phyloP scores from a whole-genome alignment of 2,797 vertebrate genomes.

The Hippocampus kuda region DNA sequence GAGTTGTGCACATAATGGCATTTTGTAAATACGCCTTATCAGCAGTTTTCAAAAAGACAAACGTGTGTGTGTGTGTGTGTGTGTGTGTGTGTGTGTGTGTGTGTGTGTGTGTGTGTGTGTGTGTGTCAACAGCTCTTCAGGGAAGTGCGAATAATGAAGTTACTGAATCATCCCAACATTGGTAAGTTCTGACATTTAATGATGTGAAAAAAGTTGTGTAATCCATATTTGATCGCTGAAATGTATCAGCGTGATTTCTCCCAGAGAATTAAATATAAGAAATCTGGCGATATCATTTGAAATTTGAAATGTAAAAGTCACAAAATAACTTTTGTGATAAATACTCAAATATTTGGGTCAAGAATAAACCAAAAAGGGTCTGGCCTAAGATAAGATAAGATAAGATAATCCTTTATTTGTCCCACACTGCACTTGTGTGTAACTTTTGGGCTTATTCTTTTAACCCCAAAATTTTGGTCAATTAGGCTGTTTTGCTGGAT shows the following conservation, averaged over 20 bases:
- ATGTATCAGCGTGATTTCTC: too few relatives aligned
- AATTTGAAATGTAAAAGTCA: too few relatives aligned
- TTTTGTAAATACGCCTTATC: conserved; percentile 13
- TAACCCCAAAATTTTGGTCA: too few relatives aligned
- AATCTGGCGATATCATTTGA: neutral
- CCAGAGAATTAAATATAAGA: neutral
- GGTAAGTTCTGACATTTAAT: conserved; percentile 62
- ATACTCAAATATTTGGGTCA: too few relatives aligned
- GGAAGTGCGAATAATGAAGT: conserved; percentile 97
- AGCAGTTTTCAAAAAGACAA: conserved; percentile 15
- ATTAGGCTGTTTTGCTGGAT: too few relatives aligned
- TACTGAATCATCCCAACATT: conserved; percentile 92
- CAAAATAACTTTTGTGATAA: too few relatives aligned
- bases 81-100: conserved; percentile 54
- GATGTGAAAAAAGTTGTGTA: neutral
- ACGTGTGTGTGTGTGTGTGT: conserved; percentile 47
- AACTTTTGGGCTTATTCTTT: too few relatives aligned
- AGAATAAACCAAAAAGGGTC: too few relatives aligned
- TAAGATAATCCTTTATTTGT: too few relatives aligned
- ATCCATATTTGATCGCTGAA: too few relatives aligned
- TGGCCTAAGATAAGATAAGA: too few relatives aligned
- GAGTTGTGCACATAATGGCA: conserved; percentile 6
- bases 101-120: conserved; percentile 52
- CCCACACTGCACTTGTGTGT: too few relatives aligned
- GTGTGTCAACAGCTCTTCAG: conserved; percentile 82